Base-by-base conservation (phyloP, 1,140 invertebrate genomes). In the Drosophila navojoa region DNA sequence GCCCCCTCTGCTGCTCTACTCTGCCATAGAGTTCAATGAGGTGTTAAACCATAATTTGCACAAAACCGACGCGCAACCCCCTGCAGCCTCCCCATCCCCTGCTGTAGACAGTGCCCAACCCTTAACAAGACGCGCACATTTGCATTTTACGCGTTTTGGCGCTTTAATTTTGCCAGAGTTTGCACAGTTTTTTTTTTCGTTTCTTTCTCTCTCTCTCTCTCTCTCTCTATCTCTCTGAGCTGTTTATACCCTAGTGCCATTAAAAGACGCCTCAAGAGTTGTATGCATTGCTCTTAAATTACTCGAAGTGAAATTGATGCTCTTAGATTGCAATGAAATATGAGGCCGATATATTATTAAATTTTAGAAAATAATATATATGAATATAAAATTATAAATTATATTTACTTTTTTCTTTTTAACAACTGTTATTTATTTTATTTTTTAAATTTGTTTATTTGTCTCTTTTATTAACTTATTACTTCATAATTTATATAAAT, bases 31-130 rank as follows among this genome's bases (percentile, higher is more conserved):
- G 90, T 91, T 91, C 90, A 91, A 91, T 91, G 90, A 91, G 90
- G 90, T 90, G 90, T 91, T 91, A 91, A 91, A 91, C 90, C 90
- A 91, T 91, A 91, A 91, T 91, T 91, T 91, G 90, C 90, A 91
- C 90, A 91, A 80, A 77, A 72, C 77, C 64, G 64, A 71, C 42
- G 49, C 22, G 45, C 52, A 35, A 47, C 6, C 9, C 62, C 2
- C 3, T 45, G 9, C 27, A 27, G 4, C 47, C 27, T 32, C 40
- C 6, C 1, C 25, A 32, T 11, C 47, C 4, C 58, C 9, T 29
- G 6, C 58, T 44, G 19, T 4, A 32, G 6, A 4, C n/a, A 16
- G 42, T 7, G 42, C 35, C 35, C 49, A 55, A 44, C 45, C 62
- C 42, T 68, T 61, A 73, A 73, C 60, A 61, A 70, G 57, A 53